Evolutionary conservation across 2,888 invertebrate species (phyloP), one percentile per base, ranked within the genome.

Genomic region (Melieria omissa): DNA sequence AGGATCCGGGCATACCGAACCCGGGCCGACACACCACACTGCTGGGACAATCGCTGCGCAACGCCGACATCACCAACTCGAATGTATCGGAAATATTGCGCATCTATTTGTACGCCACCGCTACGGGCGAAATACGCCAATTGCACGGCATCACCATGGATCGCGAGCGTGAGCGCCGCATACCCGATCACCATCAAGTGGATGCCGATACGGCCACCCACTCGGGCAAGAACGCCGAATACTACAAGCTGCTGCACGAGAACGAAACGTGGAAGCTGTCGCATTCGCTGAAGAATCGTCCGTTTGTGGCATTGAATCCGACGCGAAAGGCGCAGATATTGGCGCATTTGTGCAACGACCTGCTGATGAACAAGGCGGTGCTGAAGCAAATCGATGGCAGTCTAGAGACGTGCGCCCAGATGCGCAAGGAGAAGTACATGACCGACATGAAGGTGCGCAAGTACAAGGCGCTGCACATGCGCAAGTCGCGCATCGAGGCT

Each of bases 401-500:
- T 73, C 89, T 98, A 64, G 98, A 98, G 77, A 93, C 92, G 68
- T 93, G 95, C 75, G 93, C 93, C 75, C 95, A 94, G 81, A 90
- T 95, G 78, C 93, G 93, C 84, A 94, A 96, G 81, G 98, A 98
- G 83, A 92, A 97, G 79, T 98, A 97, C 90, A 90, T 96, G 73
- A 90, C 97, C 80, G 98, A 98, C 83, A 95, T 95, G 83, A 96
- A 97, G 89, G 92, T 98, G 62, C 90, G 97, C 84, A 96, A 96
- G 92, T 95, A 88, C 88, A 93, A 90, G 74, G 84, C 85, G 29
- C 77, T 94, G 63, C 93, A 95, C 78, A 92, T 92, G 80, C 89
- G 94, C 49, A 95, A 94, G 84, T 88, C 92, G 0, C 89, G 95
- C 70, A 89, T 92, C 70, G 94, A 94, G 81, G 93, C 93, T 6